Evolutionary conservation across 1,140 invertebrate genomes (phyloP).

Genomic region (Hermatobates lingyangjiaoensis): DNA sequence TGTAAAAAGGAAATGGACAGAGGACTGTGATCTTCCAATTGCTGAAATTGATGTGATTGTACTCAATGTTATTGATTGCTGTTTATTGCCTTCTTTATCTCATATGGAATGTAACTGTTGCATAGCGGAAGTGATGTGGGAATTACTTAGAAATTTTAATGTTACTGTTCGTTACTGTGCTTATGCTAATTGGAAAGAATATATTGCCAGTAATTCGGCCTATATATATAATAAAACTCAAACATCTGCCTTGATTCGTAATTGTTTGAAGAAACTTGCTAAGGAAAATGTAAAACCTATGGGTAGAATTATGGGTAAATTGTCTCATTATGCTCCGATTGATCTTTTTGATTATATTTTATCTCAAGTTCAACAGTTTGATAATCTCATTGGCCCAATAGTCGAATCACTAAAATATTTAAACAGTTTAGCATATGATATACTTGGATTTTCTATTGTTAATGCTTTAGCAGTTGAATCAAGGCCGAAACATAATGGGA

Average conservation of each 20-base stretch:
- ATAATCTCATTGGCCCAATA: conserved; percentile 90
- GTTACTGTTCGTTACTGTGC: conserved; percentile 59
- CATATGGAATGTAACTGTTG: conserved; percentile 88
- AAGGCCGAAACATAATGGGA: conserved; percentile 60
- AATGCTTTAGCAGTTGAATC: conserved; percentile 67
- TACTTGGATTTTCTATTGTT: conserved; percentile 86
- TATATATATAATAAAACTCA: conserved; percentile 5
- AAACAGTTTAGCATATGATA: conserved; percentile 88
- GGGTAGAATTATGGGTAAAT: conserved; percentile 85
- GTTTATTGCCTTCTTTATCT: conserved; percentile 73
- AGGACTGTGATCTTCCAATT: not conserved
- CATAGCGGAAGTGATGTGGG: conserved; percentile 90
- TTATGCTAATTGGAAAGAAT: conserved; percentile 11
- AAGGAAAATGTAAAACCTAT: conserved; percentile 97
- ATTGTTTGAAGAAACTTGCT: conserved; percentile 91
- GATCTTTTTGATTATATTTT: conserved; percentile 89
- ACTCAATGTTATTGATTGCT: conserved; percentile 47
- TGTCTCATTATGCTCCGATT: conserved; percentile 87
- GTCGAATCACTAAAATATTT: conserved; percentile 96
- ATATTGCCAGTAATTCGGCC: conserved; percentile 5
- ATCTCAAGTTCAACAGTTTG: conserved; percentile 88
- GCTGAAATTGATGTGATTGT: not conserved
- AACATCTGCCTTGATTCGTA: conserved; percentile 50
- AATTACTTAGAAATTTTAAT: conserved; percentile 72
- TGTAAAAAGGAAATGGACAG: not conserved